A percentile compares a stretch with the other conserved stretches of the same genome.
These are phyloP conservation scores for Axis porcinus DNA, from an alignment of 2,113 vertebrate genomes.

Conservation along the genomic window DNA sequence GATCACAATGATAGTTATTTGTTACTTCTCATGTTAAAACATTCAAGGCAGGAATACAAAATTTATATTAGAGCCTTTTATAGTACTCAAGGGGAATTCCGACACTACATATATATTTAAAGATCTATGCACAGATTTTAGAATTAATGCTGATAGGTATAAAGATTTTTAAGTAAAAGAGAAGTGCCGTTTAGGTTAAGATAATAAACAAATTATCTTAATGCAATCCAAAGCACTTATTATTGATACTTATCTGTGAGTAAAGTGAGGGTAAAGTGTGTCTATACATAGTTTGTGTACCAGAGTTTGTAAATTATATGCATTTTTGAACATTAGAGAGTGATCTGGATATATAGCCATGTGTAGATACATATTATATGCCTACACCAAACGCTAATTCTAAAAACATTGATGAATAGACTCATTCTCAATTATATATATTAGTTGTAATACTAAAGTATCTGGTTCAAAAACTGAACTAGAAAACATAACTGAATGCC, in stretches of 20 bases:
- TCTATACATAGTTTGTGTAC: not conserved
- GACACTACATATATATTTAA: not conserved
- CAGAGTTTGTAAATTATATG: too few relatives aligned
- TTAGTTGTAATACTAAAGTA: not conserved
- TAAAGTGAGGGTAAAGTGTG: not conserved
- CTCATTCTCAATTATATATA: not conserved
- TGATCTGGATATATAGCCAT: not conserved
- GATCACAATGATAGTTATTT: not conserved
- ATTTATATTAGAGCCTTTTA: not conserved
- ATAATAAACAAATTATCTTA: not conserved
- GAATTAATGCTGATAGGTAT: not conserved
- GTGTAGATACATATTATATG: not conserved
- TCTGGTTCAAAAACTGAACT: not conserved
- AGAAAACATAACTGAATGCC: not conserved
- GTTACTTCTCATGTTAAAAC: slow-evolving; percentile 13
- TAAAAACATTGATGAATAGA: not conserved
- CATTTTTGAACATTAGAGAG: not conserved
- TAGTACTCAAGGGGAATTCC: not conserved
- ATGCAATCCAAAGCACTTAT: not conserved
- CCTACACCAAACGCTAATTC: not conserved
- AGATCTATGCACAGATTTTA: not conserved
- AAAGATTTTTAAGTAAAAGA: not conserved
- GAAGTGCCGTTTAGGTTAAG: not conserved
- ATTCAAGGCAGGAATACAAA: not conserved
- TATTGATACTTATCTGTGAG: not conserved